Percentiles rank a stretch among this genome's conserved stretches.
phyloP scores from a whole-genome alignment of 2,113 vertebrate genomes.

The Chloropsis cyanopogon region DNA sequence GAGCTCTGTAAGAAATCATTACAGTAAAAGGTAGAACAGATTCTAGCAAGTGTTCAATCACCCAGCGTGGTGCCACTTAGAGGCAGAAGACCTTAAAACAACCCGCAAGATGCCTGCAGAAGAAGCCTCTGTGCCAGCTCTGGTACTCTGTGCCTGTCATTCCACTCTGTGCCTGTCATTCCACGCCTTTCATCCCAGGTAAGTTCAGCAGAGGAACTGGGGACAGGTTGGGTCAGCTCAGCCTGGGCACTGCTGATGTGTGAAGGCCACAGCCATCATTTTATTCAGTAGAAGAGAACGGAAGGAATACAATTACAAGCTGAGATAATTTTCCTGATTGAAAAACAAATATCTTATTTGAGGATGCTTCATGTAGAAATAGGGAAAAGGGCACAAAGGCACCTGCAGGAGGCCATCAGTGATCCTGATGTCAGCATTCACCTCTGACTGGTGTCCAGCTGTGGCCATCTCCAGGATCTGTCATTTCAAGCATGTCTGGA shows the following conservation, averaged over 20 bases:
- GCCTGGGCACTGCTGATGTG: neutral
- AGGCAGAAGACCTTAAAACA: constrained; percentile 8
- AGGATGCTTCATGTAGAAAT: neutral
- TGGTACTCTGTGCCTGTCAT: neutral
- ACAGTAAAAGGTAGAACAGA: constrained; percentile 39
- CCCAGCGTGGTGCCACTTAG: constrained; percentile 8
- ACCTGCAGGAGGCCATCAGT: neutral
- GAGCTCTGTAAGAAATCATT: constrained; percentile 24
- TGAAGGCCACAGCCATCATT: neutral
- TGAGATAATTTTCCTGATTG: neutral
- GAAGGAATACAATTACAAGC: neutral
- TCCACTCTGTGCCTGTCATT: constrained; percentile 22
- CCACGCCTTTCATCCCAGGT: neutral
- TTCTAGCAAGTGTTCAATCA: constrained; percentile 32
- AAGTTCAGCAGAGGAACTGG: neutral
- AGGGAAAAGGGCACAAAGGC: neutral
- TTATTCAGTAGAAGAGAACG: neutral
- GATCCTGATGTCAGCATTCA: neutral
- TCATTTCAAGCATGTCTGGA: neutral
- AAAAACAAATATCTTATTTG: neutral
- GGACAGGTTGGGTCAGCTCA: neutral
- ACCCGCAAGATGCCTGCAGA: constrained; percentile 6
- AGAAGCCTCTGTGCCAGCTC: constrained; percentile 23
- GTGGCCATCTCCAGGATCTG: neutral
- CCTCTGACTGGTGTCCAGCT: neutral